phyloP scores from a whole-genome alignment of 2,888 invertebrate genomes.

The Rapana venosa region DNA sequence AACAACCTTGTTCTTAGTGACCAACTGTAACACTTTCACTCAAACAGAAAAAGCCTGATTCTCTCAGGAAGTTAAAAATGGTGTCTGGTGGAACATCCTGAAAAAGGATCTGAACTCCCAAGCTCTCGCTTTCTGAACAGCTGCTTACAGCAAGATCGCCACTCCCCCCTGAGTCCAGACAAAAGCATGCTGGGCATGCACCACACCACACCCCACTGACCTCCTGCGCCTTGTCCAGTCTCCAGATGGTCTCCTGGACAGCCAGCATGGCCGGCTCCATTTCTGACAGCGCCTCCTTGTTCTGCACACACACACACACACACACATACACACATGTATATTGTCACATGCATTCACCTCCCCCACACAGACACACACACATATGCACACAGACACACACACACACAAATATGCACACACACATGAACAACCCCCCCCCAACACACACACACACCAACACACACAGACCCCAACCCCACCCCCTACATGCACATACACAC shows the following conservation, averaged over 20 bases:
- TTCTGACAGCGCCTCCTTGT: constrained; percentile 59
- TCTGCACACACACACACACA: constrained; percentile 54
- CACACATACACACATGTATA: background rate
- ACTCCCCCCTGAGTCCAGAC: too few relatives aligned
- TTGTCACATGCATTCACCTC: too few relatives aligned
- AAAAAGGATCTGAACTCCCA: too few relatives aligned
- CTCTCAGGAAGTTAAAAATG: too few relatives aligned
- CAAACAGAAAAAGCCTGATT: too few relatives aligned
- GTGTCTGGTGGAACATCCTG: too few relatives aligned
- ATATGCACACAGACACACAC: background rate
- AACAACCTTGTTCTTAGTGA: too few relatives aligned
- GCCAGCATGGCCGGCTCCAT: constrained; percentile 66
- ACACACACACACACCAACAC: background rate
- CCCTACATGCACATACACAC: constrained; percentile 13
- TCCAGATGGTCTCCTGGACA: constrained; percentile 60
- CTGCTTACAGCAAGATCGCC: too few relatives aligned
- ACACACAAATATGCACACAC: background rate
- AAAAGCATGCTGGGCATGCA: background rate
- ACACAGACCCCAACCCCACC: too few relatives aligned
- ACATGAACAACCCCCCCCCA: too few relatives aligned
- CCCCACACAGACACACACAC: background rate
- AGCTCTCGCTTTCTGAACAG: too few relatives aligned
- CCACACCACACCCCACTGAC: background rate
- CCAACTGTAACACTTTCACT: too few relatives aligned
- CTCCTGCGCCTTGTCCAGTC: constrained; percentile 54